Evolutionary conservation across 1,140 invertebrate species (phyloP).

Genomic region (Heliconius hermathena): DNA sequence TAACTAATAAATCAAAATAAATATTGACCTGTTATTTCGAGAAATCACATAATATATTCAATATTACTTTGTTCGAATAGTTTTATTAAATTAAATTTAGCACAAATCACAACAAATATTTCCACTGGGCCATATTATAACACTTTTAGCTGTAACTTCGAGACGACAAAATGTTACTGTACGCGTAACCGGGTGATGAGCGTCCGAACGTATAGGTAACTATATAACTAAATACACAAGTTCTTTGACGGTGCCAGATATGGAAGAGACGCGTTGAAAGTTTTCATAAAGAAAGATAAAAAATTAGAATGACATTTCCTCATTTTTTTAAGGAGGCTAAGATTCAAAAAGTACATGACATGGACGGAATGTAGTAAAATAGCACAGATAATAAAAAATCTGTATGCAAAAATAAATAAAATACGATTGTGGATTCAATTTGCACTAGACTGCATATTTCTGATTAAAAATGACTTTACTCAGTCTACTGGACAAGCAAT

Average conservation of each 20-base stretch:
- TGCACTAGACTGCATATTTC: no score
- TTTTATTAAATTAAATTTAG: neutral
- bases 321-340: neutral
- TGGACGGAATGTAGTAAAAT: neutral
- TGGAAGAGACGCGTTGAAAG: constrained; percentile 1
- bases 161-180: constrained; percentile 35
- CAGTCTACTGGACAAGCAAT: no score
- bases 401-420: no score
- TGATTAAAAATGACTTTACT: no score
- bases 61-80: no score
- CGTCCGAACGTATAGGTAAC: constrained; percentile 28
- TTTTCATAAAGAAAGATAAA: neutral
- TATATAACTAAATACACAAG: constrained; percentile 30
- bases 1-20: neutral
- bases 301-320: neutral
- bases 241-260: neutral
- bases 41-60: neutral
- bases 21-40: neutral
- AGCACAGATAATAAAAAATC: no score
- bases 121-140: neutral
- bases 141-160: constrained; percentile 7
- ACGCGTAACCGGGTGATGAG: constrained; percentile 39
- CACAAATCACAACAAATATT: neutral
- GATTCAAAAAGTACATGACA: neutral
- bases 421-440: no score